These are phyloP conservation scores for Eurytemora carolleeae DNA, from an alignment of 1,140 invertebrate species.

Conservation along the genomic window DNA sequence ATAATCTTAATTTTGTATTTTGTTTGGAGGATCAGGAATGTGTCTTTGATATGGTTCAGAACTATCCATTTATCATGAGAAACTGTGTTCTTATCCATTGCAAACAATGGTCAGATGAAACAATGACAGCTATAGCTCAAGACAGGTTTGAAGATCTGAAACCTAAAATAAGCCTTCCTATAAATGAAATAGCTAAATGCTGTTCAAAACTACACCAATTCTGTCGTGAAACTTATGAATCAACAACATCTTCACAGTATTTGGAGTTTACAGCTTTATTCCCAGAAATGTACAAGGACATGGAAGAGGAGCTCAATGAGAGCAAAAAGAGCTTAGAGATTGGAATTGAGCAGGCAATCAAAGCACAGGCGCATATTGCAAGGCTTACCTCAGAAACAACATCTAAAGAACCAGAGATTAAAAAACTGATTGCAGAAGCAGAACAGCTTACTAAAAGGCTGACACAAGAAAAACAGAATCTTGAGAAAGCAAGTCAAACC, in stretches of 20 bases:
- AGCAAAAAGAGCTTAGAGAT: background rate
- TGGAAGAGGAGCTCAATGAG: background rate
- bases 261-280: slow-evolving; percentile 2
- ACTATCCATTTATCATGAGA: background rate
- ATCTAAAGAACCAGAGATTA: slow-evolving; percentile 3
- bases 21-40: background rate
- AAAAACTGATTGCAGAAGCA: background rate
- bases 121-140: background rate
- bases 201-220: background rate
- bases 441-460: slow-evolving; percentile 4
- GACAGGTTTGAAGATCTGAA: background rate
- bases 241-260: slow-evolving; percentile 1
- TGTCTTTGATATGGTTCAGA: background rate
- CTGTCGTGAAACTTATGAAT: background rate
- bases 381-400: slow-evolving; percentile 1
- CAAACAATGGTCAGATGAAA: background rate
- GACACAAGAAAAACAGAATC: slow-evolving; percentile 11
- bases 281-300: background rate
- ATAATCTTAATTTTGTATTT: background rate
- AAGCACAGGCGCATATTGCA: slow-evolving; percentile 8
- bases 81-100: background rate
- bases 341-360: background rate
- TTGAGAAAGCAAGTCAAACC: slow-evolving; percentile 10
- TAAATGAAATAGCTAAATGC: background rate
- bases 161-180: background rate